phyloP scores from a whole-genome alignment of 2,888 invertebrate species.

The Caenorhabditis japonica region DNA sequence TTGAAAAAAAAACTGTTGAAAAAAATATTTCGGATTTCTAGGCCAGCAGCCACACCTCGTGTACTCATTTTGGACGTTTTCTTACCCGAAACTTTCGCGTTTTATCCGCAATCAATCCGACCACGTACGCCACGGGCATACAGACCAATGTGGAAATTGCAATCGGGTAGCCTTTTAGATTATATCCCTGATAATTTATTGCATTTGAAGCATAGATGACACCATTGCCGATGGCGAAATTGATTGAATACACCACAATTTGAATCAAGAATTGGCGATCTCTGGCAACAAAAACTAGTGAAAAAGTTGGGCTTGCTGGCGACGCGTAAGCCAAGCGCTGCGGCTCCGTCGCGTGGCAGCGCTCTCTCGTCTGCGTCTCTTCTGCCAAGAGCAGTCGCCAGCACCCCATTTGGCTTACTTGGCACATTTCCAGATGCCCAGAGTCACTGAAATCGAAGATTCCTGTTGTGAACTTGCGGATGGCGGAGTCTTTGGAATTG shows the following conservation, averaged over 20 bases:
- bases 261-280: conserved; percentile 40
- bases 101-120: conserved; percentile 29
- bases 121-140: conserved; percentile 32
- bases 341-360: no score
- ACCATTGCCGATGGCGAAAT: conserved; percentile 36
- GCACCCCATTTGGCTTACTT: no score
- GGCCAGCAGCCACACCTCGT: no score
- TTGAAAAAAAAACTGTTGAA: no score
- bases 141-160: conserved; percentile 32
- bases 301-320: neutral
- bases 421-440: conserved; percentile 31
- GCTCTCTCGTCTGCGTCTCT: no score
- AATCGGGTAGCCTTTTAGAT: conserved; percentile 45
- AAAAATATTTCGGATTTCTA: no score
- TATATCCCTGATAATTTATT: conserved; percentile 34
- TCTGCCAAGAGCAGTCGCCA: no score
- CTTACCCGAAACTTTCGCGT: conserved; percentile 39
- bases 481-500: conserved; percentile 35
- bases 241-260: conserved; percentile 34
- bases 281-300: conserved; percentile 22
- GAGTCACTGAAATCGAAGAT: conserved; percentile 19
- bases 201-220: conserved; percentile 37
- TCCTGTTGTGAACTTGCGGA: conserved; percentile 34
- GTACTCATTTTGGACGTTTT: no score
- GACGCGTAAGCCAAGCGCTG: no score